These are phyloP conservation scores for Adelognathus sp. DNA, from an alignment of 2,888 invertebrate species.

Conservation along the genomic window DNA sequence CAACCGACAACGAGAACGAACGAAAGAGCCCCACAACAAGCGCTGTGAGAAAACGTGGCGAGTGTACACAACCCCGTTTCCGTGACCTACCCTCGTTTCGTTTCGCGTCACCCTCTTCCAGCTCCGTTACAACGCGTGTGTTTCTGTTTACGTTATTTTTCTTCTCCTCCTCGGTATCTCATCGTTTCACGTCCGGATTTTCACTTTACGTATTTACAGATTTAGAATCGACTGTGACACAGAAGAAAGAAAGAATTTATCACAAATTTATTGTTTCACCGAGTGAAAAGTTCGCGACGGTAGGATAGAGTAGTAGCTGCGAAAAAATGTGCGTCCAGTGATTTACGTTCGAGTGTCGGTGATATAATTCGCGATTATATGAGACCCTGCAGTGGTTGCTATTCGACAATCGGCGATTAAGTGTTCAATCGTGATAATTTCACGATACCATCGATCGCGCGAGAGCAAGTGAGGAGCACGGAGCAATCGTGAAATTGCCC, in stretches of 20 bases:
- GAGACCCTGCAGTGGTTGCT: not conserved
- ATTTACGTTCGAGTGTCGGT: slow-evolving; percentile 19
- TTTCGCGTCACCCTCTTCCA: slow-evolving; percentile 25
- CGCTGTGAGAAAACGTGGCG: slow-evolving; percentile 31
- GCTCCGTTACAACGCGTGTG: slow-evolving; percentile 9
- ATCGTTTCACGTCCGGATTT: not conserved
- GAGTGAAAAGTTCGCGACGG: slow-evolving; percentile 19
- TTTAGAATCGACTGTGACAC: not conserved
- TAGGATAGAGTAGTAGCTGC: not conserved
- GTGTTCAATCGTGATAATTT: not conserved
- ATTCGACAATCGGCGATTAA: not conserved
- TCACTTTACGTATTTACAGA: not conserved
- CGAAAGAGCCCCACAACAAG: not conserved
- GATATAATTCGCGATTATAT: slow-evolving; percentile 6
- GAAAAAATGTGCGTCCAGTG: slow-evolving; percentile 11
- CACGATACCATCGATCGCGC: slow-evolving; percentile 3
- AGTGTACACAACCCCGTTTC: slow-evolving; percentile 59
- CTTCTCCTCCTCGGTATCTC: not conserved
- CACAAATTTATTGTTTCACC: no score
- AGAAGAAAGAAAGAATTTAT: not conserved
- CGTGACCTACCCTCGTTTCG: slow-evolving; percentile 56
- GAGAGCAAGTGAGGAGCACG: not conserved
- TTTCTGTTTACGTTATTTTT: slow-evolving; percentile 4
- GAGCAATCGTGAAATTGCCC: not conserved
- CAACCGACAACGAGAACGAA: slow-evolving; percentile 34